These are phyloP conservation scores for Caenorhabditis plicata DNA, from an alignment of 2,888 invertebrate genomes.

Conservation along the genomic window DNA sequence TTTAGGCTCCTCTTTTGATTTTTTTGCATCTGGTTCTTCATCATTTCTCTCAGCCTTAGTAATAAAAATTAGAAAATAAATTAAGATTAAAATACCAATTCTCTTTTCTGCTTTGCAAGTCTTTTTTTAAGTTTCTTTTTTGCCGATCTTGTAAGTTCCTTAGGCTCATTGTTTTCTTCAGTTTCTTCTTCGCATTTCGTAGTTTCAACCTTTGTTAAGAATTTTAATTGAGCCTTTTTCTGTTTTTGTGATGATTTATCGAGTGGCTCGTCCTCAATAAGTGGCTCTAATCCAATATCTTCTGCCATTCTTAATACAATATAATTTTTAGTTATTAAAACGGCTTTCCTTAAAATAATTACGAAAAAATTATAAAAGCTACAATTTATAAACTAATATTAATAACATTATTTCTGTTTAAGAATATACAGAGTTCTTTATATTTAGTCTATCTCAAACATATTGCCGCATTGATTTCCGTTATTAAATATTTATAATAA, in stretches of 20 bases:
- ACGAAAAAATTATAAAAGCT: background rate
- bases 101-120: slow-evolving; percentile 14
- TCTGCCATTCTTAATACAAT: slow-evolving; percentile 29
- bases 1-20: background rate
- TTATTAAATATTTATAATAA: too few species aligned
- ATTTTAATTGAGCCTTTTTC: slow-evolving; percentile 17
- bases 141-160: slow-evolving; percentile 18
- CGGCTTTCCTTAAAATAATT: background rate
- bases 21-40: background rate
- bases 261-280: slow-evolving; percentile 28
- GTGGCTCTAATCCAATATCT: slow-evolving; percentile 41
- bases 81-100: slow-evolving; percentile 1
- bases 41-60: background rate
- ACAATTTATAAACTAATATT: background rate
- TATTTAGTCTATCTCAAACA: too few species aligned
- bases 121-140: slow-evolving; percentile 15
- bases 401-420: too few species aligned
- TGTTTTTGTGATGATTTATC: slow-evolving; percentile 26
- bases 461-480: too few species aligned
- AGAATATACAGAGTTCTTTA: too few species aligned
- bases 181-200: background rate
- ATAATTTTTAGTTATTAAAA: background rate
- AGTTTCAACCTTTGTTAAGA: background rate
- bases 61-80: background rate
- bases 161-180: slow-evolving; percentile 5